These are phyloP conservation scores for Gerris buenoi DNA, from an alignment of 1,140 invertebrate species.

Conservation along the genomic window DNA sequence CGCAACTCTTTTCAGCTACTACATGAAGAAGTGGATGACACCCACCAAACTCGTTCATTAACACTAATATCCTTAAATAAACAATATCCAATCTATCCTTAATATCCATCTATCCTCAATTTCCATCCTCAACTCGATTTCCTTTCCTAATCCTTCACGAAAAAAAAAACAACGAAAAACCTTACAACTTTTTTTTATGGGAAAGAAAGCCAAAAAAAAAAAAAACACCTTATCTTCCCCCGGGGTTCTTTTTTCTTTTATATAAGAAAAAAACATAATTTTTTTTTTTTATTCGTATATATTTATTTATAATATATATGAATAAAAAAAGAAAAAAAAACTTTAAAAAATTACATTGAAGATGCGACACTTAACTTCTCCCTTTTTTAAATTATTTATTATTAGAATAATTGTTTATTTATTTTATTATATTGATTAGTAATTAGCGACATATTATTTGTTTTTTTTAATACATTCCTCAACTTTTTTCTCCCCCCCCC, in stretches of 20 bases:
- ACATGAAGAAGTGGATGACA: slow-evolving; percentile 77
- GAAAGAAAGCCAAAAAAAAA: not conserved
- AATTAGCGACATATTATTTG: too few relatives aligned
- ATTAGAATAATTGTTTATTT: not conserved
- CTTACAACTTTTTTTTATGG: not conserved
- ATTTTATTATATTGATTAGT: too few relatives aligned
- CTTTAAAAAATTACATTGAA: slow-evolving; percentile 16
- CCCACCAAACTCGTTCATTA: slow-evolving; percentile 58
- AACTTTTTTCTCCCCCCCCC: too few relatives aligned
- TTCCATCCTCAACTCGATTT: too few relatives aligned
- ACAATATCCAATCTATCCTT: too few relatives aligned
- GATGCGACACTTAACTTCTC: slow-evolving; percentile 18
- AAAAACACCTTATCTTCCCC: not conserved
- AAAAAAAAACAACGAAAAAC: not conserved
- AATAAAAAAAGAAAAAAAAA: too few relatives aligned
- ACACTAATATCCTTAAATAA: slow-evolving; percentile 1
- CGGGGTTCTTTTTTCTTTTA: not conserved
- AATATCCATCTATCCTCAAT: too few relatives aligned
- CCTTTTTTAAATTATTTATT: slow-evolving; percentile 11
- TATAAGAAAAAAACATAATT: not conserved
- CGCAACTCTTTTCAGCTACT: slow-evolving; percentile 74
- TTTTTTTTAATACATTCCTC: too few relatives aligned
- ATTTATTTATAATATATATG: not conserved
- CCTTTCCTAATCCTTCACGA: too few relatives aligned
- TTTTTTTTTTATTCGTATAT: too few relatives aligned